Percentiles rank a stretch among this genome's conserved stretches.
phyloP scores from a whole-genome alignment of 2,113 vertebrate genomes.

The Hirundichthys speculiger region DNA sequence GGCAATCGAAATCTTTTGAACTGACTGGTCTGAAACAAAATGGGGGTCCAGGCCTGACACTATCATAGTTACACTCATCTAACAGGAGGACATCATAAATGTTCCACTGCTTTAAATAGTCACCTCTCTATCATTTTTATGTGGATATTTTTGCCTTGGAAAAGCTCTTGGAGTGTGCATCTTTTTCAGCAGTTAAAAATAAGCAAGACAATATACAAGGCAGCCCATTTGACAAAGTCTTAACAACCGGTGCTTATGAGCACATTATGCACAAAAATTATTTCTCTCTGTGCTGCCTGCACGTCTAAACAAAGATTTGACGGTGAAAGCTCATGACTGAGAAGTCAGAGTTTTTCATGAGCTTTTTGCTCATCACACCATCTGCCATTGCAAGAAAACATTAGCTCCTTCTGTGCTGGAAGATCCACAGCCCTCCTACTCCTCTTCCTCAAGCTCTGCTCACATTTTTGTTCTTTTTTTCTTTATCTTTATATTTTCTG shows the following conservation, averaged over 20 bases:
- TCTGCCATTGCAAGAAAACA: slow-evolving; percentile 53
- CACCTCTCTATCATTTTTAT: neutral
- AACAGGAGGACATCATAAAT: neutral
- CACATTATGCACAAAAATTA: no score
- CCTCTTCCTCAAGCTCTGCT: neutral
- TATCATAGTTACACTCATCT: neutral
- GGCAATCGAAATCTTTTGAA: slow-evolving; percentile 56
- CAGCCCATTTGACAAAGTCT: no score
- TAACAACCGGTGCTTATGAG: no score
- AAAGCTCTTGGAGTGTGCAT: no score
- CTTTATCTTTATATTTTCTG: neutral
- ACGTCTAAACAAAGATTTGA: neutral
- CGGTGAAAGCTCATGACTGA: slow-evolving; percentile 19
- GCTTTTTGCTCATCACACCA: slow-evolving; percentile 55
- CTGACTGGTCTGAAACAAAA: slow-evolving; percentile 49
- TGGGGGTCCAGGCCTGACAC: slow-evolving; percentile 29
- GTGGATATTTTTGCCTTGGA: no score
- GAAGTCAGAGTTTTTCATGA: slow-evolving; percentile 30
- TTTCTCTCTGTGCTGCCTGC: no score
- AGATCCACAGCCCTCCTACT: slow-evolving; percentile 33
- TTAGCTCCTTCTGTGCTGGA: slow-evolving; percentile 39
- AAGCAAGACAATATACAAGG: no score
- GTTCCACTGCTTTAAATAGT: slow-evolving; percentile 3
- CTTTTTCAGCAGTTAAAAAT: no score
- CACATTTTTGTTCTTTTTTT: no score